Evolutionary conservation across 2,113 vertebrate species (phyloP), one percentile per base, ranked within the genome.

Genomic region (Corythornis vintsioides): DNA sequence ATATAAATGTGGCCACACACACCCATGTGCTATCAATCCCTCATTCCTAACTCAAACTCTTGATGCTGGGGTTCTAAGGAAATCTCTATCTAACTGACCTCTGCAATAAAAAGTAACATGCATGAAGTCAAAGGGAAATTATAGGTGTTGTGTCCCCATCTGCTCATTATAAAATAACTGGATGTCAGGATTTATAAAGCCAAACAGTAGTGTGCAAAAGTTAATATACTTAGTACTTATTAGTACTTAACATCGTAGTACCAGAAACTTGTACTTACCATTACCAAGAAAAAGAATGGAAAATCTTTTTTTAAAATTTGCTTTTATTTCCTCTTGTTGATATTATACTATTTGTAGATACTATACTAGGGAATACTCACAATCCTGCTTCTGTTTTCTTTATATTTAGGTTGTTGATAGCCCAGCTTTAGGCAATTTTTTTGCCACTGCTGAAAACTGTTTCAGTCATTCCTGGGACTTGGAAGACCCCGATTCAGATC

Each of bases 401-500:
- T 53, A 1, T 22, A 63, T 19, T 33, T 43, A 48, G 24, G 13
- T 21, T 70, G 59, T 38, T 1, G 3, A 65, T 76, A 82, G 0
- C 31, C 13, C 22, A 31, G 40, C 45, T 19, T 55, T 35, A 80
- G 10, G 42, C n/a, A 47, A 59, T 0, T 17, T 0, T 18, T 47
- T 63, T 79, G 74, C 25, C 35, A 38, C 33, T 70, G 25, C 25
- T 79, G 55, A 21, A 18, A 86, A 50, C 11, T 47, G 45, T 33
- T 76, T 73, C 55, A 73, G 50, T 5, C 29, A 24, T 3, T 55
- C 67, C 29, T 14, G n/a, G 31, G 22, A 69, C 33, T 16, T 3
- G 0, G 31, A 79, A 75, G 66, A 87, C 12, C 15, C 11, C 2
- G 8, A 3, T 0, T 3, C 11, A 79, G 55, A 52, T 16, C 31